These are phyloP conservation scores for Epinephelus moara DNA, from an alignment of 2,113 vertebrate species.

Conservation along the genomic window DNA sequence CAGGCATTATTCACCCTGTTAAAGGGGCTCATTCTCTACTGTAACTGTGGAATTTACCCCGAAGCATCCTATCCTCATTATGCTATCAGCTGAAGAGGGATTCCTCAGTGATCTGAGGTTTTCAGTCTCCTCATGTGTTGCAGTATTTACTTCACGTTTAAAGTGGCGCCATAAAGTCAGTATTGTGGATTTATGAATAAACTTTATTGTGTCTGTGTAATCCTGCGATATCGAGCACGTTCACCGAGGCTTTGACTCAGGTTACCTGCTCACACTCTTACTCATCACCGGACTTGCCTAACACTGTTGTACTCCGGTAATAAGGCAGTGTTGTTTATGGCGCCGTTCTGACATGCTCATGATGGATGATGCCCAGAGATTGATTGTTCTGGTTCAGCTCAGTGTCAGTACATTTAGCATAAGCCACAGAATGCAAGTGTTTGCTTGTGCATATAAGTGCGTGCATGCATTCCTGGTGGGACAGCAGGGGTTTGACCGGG, in stretches of 20 bases:
- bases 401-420: constrained; percentile 24
- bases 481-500: constrained; percentile 9
- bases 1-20: constrained; percentile 46
- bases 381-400: constrained; percentile 61
- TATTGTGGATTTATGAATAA: constrained; percentile 17
- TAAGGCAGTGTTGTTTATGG: constrained; percentile 30
- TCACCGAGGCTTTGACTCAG: constrained; percentile 30
- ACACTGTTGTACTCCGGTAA: background rate
- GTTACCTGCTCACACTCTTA: constrained; percentile 43
- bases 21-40: constrained; percentile 71
- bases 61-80: constrained; percentile 57
- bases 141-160: constrained; percentile 31
- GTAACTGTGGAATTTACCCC: constrained; percentile 70
- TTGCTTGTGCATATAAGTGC: constrained; percentile 50
- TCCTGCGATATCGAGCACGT: constrained; percentile 17
- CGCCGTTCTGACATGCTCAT: constrained; percentile 45
- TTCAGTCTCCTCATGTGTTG: constrained; percentile 4
- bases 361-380: constrained; percentile 49
- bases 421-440: constrained; percentile 43
- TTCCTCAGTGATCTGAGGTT: constrained; percentile 35
- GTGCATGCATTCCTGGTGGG: constrained; percentile 41
- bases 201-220: constrained; percentile 19
- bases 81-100: constrained; percentile 63
- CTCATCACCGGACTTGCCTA: constrained; percentile 40
- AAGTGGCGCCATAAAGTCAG: constrained; percentile 5